Conservation (phyloP, 2,888 invertebrate genomes). For the Aquatica leii region DNA sequence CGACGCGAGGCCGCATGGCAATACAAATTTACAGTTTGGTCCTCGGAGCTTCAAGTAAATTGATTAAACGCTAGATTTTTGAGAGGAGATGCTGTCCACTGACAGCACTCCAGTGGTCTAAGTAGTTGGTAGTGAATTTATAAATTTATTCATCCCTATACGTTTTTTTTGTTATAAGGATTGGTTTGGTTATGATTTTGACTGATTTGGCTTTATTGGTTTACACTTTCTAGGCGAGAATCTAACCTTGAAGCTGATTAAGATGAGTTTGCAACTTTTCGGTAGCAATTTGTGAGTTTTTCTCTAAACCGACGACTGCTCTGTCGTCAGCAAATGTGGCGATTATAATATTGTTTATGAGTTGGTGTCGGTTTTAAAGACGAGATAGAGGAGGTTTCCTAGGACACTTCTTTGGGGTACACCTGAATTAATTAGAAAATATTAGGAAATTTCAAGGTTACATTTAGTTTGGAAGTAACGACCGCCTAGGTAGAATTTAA, state of each 20-base stretch:
- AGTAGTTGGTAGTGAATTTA: too few relatives aligned
- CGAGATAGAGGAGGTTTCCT: conserved; percentile 7
- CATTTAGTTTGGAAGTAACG: conserved; percentile 22
- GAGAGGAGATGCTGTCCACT: too few relatives aligned
- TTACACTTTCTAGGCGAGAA: conserved; percentile 26
- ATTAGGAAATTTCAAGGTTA: conserved; percentile 8
- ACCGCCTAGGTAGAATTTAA: conserved; percentile 16
- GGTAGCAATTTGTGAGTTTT: conserved; percentile 7
- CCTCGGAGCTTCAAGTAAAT: too few relatives aligned
- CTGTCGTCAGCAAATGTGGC: conserved; percentile 34
- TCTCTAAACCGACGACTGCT: conserved; percentile 20
- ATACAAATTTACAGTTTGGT: too few relatives aligned
- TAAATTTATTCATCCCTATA: too few relatives aligned
- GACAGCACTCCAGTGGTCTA: too few relatives aligned
- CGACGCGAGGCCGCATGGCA: too few relatives aligned
- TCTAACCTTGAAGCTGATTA: conserved; percentile 28
- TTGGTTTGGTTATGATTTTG: background rate
- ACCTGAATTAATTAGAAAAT: conserved; percentile 13
- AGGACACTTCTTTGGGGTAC: conserved; percentile 15
- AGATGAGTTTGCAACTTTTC: conserved; percentile 26
- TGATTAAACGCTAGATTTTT: too few relatives aligned
- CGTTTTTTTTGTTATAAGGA: conserved; percentile 10
- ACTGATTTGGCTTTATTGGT: conserved; percentile 25
- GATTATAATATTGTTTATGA: conserved; percentile 15
- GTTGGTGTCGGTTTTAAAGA: conserved; percentile 35